phyloP scores from a whole-genome alignment of 2,888 invertebrate genomes.

The Drosophila borborema region DNA sequence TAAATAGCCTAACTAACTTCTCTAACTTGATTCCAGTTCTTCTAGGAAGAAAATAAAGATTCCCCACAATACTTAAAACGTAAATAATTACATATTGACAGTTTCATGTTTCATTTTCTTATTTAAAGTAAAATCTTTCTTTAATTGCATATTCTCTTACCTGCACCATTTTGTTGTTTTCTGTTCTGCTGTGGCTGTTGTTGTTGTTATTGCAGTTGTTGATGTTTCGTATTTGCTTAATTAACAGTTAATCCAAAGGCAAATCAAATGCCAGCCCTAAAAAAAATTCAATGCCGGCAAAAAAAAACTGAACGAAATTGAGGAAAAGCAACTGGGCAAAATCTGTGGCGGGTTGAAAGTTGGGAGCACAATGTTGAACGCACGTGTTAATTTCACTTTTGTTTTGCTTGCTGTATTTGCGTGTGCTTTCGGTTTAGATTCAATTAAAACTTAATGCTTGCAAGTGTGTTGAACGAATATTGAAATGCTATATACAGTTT shows the following conservation, averaged over 20 bases:
- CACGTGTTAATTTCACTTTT: conserved; percentile 75
- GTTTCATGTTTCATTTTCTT: neutral
- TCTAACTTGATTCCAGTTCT: neutral
- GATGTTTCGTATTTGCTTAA: conserved; percentile 10
- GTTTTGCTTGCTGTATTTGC: conserved; percentile 54
- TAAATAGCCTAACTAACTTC: no score
- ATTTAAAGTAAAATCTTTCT: no score
- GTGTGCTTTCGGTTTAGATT: conserved; percentile 35
- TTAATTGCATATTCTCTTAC: conserved; percentile 56
- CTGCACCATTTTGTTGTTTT: conserved; percentile 75
- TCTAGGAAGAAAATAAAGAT: neutral
- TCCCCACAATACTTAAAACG: neutral
- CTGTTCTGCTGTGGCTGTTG: conserved; percentile 27
- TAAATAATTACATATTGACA: neutral
- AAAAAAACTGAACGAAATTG: conserved; percentile 50
- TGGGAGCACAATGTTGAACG: conserved; percentile 15
- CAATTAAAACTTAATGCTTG: conserved; percentile 36
- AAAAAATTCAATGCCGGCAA: conserved; percentile 42
- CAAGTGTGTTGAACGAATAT: conserved; percentile 33
- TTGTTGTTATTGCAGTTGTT: conserved; percentile 29
- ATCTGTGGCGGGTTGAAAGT: conserved; percentile 2
- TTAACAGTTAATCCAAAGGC: conserved; percentile 51
- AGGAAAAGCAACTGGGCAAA: conserved; percentile 44
- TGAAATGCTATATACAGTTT: conserved; percentile 35
- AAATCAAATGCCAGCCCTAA: conserved; percentile 31